phyloP scores from a whole-genome alignment of 2,113 vertebrate species.

The Pavo muticus region DNA sequence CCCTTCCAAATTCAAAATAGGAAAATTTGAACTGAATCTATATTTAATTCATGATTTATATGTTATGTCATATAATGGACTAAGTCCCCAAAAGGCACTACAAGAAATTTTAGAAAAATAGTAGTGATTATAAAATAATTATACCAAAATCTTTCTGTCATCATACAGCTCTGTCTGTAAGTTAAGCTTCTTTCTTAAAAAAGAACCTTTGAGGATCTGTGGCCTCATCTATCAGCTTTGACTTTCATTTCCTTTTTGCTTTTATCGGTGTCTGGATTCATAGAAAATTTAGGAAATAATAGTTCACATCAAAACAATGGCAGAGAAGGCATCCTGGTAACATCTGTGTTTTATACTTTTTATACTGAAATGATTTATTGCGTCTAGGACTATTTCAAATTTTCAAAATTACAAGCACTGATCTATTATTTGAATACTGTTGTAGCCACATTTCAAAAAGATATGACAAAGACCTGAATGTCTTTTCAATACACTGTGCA shows the following conservation, averaged over 20 bases:
- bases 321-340: background rate
- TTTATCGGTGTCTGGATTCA: constrained; percentile 14
- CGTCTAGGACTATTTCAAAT: constrained; percentile 13
- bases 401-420: background rate
- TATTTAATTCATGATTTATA: background rate
- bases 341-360: background rate
- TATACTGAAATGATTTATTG: constrained; percentile 23
- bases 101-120: background rate
- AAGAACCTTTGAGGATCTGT: background rate
- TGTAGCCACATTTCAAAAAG: background rate
- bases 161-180: background rate
- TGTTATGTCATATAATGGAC: background rate
- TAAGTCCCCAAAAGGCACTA: background rate
- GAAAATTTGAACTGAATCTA: background rate
- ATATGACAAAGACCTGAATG: background rate
- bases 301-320: constrained; percentile 34
- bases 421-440: background rate
- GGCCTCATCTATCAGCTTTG: constrained; percentile 28
- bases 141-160: background rate
- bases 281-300: background rate
- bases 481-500: background rate
- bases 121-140: constrained; percentile 5
- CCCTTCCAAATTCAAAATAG: background rate
- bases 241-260: constrained; percentile 73
- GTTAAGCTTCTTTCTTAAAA: constrained; percentile 17